These are phyloP conservation scores for Leptogaster cylindrica DNA, from an alignment of 2,888 invertebrate genomes.

Conservation along the genomic window DNA sequence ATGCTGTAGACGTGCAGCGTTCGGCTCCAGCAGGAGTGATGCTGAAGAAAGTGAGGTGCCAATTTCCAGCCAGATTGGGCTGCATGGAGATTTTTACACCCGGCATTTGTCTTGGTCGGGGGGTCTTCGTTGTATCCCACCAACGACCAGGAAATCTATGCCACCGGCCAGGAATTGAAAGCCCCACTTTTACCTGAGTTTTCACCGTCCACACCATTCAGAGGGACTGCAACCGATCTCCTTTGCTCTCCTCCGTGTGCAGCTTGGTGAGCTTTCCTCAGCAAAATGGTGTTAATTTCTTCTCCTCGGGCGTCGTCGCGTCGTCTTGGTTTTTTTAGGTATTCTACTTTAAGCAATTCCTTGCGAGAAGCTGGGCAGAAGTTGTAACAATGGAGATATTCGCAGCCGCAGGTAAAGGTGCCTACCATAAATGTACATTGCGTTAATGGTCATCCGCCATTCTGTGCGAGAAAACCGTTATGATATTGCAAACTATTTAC, in stretches of 20 bases:
- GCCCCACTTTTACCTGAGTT: neutral
- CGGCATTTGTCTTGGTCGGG: neutral
- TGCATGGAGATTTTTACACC: neutral
- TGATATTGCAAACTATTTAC: too few species aligned
- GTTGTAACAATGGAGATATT: too few species aligned
- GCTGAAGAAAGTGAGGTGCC: conserved; percentile 2
- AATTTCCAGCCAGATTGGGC: conserved; percentile 4
- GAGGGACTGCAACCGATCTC: neutral
- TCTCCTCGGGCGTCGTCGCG: neutral
- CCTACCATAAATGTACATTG: too few species aligned
- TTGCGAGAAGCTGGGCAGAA: too few species aligned
- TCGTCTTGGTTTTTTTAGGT: neutral
- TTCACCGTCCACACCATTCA: neutral
- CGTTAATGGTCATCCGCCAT: too few species aligned
- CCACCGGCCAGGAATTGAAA: neutral
- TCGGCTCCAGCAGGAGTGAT: neutral
- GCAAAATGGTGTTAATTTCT: conserved; percentile 7
- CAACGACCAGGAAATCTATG: neutral
- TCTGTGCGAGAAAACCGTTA: too few species aligned
- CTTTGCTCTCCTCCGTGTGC: neutral
- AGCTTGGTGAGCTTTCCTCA: neutral
- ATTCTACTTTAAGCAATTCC: too few species aligned
- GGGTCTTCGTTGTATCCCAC: neutral
- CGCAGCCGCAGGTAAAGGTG: too few species aligned
- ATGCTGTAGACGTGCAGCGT: conserved; percentile 1